A percentile compares a stretch with the other conserved stretches of the same genome.
phyloP scores from a whole-genome alignment of 2,888 invertebrate genomes.

The Metallyticus violacea region DNA sequence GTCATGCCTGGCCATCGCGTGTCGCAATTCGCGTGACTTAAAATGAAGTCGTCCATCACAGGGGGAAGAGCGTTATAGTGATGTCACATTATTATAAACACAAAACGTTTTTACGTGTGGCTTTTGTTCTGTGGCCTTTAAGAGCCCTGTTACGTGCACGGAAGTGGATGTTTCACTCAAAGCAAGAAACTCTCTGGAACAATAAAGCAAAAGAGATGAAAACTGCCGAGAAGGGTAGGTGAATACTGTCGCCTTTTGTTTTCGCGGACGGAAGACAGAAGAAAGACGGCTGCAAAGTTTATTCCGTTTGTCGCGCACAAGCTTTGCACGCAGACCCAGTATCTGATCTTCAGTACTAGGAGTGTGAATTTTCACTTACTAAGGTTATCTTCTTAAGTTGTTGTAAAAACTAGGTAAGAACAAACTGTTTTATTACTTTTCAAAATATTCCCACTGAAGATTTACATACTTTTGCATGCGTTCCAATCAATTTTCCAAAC shows the following conservation, averaged over 20 bases:
- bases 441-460: too few species aligned
- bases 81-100: neutral
- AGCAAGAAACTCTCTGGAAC: neutral
- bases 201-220: too few species aligned
- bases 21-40: neutral
- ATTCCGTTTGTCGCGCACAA: neutral
- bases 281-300: neutral
- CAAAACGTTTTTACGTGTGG: neutral
- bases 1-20: neutral
- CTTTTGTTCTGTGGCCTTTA: neutral
- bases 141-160: neutral
- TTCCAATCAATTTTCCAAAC: too few species aligned
- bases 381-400: too few species aligned
- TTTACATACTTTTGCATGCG: too few species aligned
- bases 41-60: neutral
- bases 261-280: neutral
- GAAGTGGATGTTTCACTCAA: neutral
- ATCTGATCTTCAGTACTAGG: too few species aligned
- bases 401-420: too few species aligned
- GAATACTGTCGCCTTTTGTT: neutral
- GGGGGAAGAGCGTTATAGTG: neutral
- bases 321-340: neutral
- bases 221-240: too few species aligned
- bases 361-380: too few species aligned
- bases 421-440: too few species aligned